Percentiles rank a stretch among this genome's conserved stretches.
Conservation (phyloP, 2,888 invertebrate genomes). For the Homarus gammarus region DNA sequence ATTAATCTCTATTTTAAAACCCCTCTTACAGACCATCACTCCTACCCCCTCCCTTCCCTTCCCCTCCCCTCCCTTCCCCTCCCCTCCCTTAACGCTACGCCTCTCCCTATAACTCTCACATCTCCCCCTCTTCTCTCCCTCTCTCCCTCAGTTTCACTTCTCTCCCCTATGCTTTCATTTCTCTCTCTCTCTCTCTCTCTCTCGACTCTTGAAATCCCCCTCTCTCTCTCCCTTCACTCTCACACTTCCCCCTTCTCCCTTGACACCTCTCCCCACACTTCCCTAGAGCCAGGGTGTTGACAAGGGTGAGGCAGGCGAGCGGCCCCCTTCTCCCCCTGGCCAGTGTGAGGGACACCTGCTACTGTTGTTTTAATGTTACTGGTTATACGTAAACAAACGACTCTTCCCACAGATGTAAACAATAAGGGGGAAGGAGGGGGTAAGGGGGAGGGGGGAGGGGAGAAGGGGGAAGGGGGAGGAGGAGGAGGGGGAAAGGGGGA, state of each 20-base stretch:
- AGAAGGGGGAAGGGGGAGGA: background rate
- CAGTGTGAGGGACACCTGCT: too few species aligned
- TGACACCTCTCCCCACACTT: background rate
- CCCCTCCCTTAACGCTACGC: too few species aligned
- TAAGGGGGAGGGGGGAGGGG: background rate
- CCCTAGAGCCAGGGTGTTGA: too few species aligned
- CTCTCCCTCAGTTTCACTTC: too few species aligned
- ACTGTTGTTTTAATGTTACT: too few species aligned
- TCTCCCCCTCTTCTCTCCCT: background rate
- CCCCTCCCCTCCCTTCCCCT: background rate
- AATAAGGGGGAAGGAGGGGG: background rate
- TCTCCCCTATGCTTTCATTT: too few species aligned
- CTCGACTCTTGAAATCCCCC: background rate
- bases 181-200: background rate
- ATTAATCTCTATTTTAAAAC: constrained; percentile 39
- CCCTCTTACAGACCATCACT: background rate
- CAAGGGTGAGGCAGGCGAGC: too few species aligned
- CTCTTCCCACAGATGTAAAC: background rate
- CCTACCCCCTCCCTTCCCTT: background rate
- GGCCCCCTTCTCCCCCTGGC: too few species aligned
- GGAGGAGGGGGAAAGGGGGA: background rate
- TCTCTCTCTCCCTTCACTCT: background rate
- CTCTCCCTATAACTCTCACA: background rate
- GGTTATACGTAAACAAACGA: too few species aligned
- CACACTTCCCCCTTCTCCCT: background rate